Conservation (phyloP, 2,113 vertebrate species). For the Origma solitaria region DNA sequence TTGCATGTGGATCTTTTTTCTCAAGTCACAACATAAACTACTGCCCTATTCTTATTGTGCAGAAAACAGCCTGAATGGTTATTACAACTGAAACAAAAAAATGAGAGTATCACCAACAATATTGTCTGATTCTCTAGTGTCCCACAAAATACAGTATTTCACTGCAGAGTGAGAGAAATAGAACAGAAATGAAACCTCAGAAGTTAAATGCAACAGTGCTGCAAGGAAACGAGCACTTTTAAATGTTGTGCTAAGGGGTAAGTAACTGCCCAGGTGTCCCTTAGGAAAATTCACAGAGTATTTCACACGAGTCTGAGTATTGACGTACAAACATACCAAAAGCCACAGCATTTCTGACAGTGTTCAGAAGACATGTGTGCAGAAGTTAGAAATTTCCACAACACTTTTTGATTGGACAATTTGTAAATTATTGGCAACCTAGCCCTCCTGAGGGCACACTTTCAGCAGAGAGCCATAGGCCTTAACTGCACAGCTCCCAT, state of each 20-base stretch:
- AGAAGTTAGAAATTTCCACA: background rate
- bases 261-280: background rate
- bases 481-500: background rate
- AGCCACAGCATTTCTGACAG: background rate
- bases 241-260: background rate
- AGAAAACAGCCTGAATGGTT: background rate
- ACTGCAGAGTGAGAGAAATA: background rate
- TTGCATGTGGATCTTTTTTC: background rate
- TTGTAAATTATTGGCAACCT: background rate
- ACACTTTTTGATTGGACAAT: background rate
- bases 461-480: background rate
- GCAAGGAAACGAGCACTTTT: fast-evolving
- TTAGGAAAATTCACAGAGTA: background rate
- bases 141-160: background rate
- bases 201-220: background rate
- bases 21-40: background rate
- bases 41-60: background rate
- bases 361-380: background rate
- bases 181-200: background rate
- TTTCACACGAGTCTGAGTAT: background rate
- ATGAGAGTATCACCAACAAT: background rate
- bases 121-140: background rate
- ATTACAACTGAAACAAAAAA: background rate
- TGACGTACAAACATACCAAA: background rate
- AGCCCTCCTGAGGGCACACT: background rate